Evolutionary conservation across 2,797 vertebrate genomes (phyloP).

Genomic region (Momotus momota): DNA sequence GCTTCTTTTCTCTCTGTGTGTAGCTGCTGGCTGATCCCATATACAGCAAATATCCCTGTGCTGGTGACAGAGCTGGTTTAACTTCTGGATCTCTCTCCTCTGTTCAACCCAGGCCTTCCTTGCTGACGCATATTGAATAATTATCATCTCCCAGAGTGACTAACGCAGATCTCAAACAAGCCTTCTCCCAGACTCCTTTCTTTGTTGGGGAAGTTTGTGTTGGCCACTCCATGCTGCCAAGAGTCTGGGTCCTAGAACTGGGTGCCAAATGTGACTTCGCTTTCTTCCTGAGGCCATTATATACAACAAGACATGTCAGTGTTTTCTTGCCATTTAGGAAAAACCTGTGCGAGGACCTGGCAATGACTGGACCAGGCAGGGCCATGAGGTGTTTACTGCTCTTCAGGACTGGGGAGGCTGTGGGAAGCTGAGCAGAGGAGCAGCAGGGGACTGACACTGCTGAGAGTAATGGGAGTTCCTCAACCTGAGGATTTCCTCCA

Average conservation of each 20-base stretch:
- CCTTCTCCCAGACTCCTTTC: neutral
- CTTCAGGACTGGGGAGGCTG: neutral
- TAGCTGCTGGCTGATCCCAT: neutral
- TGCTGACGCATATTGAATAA: neutral
- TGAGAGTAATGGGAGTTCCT: accelerated
- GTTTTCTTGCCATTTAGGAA: neutral
- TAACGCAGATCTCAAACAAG: neutral
- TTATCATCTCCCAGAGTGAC: neutral
- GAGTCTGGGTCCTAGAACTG: neutral
- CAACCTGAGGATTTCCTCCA: neutral
- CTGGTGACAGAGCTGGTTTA: neutral
- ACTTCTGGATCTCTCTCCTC: neutral
- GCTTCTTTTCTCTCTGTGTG: neutral
- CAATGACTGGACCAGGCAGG: neutral
- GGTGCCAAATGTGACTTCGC: neutral
- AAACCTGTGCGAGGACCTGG: neutral
- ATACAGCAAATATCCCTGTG: neutral
- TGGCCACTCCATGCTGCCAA: neutral
- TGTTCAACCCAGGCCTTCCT: neutral
- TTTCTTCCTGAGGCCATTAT: neutral
- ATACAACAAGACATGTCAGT: neutral
- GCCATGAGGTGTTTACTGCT: neutral
- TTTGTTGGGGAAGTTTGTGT: neutral
- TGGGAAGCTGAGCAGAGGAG: neutral
- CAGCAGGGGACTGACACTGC: neutral